Base-by-base conservation (phyloP, 2,888 invertebrate species). In the Cheilosia impressa region DNA sequence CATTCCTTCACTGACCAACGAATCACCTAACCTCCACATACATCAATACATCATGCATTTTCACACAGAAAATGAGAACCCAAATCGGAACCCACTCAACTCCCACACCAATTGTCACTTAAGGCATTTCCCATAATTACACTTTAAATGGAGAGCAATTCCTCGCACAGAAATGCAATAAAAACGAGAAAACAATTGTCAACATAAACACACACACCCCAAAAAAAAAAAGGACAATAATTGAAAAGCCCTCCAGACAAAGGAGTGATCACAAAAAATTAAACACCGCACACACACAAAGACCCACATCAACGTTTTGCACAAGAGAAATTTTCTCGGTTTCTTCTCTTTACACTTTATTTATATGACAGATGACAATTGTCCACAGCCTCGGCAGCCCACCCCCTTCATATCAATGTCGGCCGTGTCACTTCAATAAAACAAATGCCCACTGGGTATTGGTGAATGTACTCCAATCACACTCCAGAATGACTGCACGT, bases 311-410 rank as follows among this genome's bases (percentile, higher is more conserved):
- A 38, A 52, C n/a, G n/a, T 24, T 66, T 50, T 50, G 15, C 41
- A 47, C 63, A 55, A 55, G 50, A 65, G 47, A 58, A 65, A 58
- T 65, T 57, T 65, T 58, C 75, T 75, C 15, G 24, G 53, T 63
- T 50, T 55, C 63, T 24, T 55, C 53, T 19, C 24, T 55, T 65
- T 65, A 24, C 47, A 47, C 17, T 75, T 75, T 60, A 68, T 76
- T 76, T 68, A 76, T 58, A 68, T 76, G 76, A 76, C 76, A 68
- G 76, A 76, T 76, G 76, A 60, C 76, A 68, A 76, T 68, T 68
- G 50, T 65, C 47, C 57, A 47, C 63, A 45, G 43, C 62, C 45
- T 53, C 43, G 9, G 9, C 10, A 5, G 13, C 24, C 47, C 57
- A 2, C 2, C 52, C 34, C 3, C 3, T 38, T 13, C 10, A 38